phyloP scores from a whole-genome alignment of 2,113 vertebrate genomes.

The Loxodonta africana region DNA sequence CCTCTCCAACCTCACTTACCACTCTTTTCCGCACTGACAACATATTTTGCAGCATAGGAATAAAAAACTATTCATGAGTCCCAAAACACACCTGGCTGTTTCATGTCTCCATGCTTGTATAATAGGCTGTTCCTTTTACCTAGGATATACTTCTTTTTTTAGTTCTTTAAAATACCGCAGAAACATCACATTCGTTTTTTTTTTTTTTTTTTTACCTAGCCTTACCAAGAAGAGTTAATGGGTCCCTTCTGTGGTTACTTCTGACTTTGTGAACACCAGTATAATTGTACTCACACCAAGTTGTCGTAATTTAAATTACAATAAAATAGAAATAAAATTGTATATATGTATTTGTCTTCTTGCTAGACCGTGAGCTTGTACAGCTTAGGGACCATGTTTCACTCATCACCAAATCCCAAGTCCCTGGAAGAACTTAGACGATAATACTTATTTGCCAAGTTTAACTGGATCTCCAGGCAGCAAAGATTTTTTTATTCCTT shows the following conservation, averaged over 20 bases:
- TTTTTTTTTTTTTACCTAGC: neutral
- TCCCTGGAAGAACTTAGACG: slow-evolving; percentile 24
- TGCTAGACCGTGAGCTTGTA: neutral
- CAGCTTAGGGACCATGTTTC: neutral
- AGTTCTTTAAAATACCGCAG: neutral
- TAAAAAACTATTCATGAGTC: neutral
- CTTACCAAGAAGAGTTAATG: neutral
- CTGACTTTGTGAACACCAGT: neutral
- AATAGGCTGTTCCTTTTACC: neutral
- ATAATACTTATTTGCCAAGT: neutral
- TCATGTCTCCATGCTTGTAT: neutral
- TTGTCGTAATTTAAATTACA: slow-evolving; percentile 8
- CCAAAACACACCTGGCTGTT: neutral
- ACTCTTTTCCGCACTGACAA: neutral
- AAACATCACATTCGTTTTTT: neutral
- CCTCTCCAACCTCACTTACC: neutral
- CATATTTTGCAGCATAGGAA: neutral
- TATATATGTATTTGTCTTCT: neutral
- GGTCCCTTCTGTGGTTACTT: neutral
- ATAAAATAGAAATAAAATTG: neutral
- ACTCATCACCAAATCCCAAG: neutral
- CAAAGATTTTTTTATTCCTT: slow-evolving; percentile 24
- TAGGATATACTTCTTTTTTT: neutral
- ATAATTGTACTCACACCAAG: neutral
- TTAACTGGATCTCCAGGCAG: neutral